phyloP scores from a whole-genome alignment of 2,888 invertebrate genomes.

The Pandemis cinnamomeana region DNA sequence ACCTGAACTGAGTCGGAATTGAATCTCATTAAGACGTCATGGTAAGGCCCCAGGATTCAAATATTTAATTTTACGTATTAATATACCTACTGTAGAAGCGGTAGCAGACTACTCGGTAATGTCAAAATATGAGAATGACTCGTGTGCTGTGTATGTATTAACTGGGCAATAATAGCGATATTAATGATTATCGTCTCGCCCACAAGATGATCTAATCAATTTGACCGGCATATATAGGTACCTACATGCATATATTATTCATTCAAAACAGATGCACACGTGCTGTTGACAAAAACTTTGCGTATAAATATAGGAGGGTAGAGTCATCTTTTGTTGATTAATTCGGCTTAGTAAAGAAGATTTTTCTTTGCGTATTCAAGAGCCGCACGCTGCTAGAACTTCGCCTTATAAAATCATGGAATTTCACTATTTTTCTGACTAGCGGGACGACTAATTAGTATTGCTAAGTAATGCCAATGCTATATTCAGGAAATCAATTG shows the following conservation, averaged over 20 bases:
- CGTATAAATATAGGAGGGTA: no score
- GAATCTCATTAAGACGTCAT: no score
- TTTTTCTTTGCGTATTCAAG: no score
- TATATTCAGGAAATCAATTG: conserved; percentile 29
- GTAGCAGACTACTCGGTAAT: not conserved
- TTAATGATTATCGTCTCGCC: conserved; percentile 15
- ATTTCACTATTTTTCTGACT: not conserved
- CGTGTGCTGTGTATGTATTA: not conserved
- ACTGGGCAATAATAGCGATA: not conserved
- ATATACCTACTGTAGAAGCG: no score
- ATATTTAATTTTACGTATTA: no score
- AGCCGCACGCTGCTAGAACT: no score
- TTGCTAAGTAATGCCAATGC: conserved; percentile 9
- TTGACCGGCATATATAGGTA: not conserved
- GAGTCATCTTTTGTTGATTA: not conserved
- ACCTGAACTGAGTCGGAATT: no score
- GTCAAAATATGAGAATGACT: not conserved
- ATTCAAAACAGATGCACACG: not conserved
- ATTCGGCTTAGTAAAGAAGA: not conserved
- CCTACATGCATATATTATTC: not conserved
- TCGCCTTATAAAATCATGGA: not conserved
- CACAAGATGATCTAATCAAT: conserved; percentile 2
- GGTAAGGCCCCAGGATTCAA: no score
- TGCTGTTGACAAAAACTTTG: not conserved
- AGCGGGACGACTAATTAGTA: conserved; percentile 14